Percentiles rank a stretch among this genome's conserved stretches.
phyloP scores from a whole-genome alignment of 2,888 invertebrate species.

The Argyresthia albistria region DNA sequence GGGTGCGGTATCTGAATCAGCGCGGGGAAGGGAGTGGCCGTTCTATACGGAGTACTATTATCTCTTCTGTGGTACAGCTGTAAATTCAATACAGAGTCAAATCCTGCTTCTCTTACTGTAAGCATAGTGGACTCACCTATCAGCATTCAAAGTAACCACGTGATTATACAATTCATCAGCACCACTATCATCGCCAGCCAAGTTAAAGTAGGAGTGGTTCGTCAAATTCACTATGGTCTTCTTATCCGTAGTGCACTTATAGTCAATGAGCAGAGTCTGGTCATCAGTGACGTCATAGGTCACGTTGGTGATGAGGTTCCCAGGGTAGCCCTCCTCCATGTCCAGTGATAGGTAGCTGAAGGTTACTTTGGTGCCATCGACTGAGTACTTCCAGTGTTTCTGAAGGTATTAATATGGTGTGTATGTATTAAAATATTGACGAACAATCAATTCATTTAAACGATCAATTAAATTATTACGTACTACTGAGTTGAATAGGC shows the following conservation, averaged over 20 bases:
- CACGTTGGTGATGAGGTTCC: slow-evolving; percentile 80
- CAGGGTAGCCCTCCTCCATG: slow-evolving; percentile 93
- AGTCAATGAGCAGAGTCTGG: slow-evolving; percentile 79
- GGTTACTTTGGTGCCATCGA: slow-evolving; percentile 73
- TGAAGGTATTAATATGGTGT: slow-evolving; percentile 15
- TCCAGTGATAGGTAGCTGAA: slow-evolving; percentile 84
- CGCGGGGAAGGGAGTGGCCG: too few species aligned
- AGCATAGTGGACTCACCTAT: slow-evolving; percentile 60
- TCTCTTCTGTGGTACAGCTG: too few species aligned
- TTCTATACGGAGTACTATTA: too few species aligned
- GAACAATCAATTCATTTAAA: too few species aligned
- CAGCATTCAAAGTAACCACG: slow-evolving; percentile 79
- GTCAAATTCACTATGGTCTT: slow-evolving; percentile 91
- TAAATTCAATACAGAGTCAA: too few species aligned
- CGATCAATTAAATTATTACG: too few species aligned
- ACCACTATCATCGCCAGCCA: slow-evolving; percentile 86
- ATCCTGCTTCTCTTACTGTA: neutral
- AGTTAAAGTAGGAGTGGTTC: slow-evolving; percentile 95
- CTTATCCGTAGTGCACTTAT: slow-evolving; percentile 80
- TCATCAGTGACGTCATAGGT: slow-evolving; percentile 79
- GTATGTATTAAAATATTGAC: too few species aligned
- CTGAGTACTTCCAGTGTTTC: slow-evolving; percentile 77
- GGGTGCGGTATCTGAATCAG: too few species aligned
- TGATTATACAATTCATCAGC: slow-evolving; percentile 79
- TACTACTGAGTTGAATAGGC: too few species aligned